Conservation (phyloP, 2,888 invertebrate species). For the Hyposoter didymator region DNA sequence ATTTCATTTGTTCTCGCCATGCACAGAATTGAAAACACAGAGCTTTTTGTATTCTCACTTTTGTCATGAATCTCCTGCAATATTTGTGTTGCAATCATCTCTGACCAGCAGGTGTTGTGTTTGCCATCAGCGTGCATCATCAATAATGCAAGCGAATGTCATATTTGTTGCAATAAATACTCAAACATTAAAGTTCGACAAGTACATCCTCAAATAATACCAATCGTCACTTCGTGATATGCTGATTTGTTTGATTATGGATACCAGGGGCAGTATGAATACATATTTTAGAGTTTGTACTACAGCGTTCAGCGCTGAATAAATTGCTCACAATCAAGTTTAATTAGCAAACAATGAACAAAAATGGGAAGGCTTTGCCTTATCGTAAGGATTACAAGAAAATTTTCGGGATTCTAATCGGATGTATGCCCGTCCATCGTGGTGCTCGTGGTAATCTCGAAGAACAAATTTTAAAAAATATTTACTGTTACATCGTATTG, state of each 20-base stretch:
- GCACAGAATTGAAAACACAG: background rate
- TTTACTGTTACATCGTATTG: background rate
- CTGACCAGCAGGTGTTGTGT: constrained; percentile 14
- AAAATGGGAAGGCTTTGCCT: too few relatives aligned
- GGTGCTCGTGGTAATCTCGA: background rate
- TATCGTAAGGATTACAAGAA: background rate
- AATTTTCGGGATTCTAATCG: background rate
- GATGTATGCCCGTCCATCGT: background rate
- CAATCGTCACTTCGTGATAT: background rate
- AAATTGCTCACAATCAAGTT: too few relatives aligned
- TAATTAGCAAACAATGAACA: too few relatives aligned
- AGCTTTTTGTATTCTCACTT: background rate
- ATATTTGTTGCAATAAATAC: constrained; percentile 36
- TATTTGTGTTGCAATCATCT: background rate
- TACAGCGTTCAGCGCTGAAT: too few relatives aligned
- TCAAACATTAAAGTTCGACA: constrained; percentile 3
- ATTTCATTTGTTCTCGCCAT: background rate
- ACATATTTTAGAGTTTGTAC: too few relatives aligned
- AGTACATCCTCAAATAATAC: background rate
- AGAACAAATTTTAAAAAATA: background rate
- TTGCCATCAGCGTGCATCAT: constrained; percentile 32
- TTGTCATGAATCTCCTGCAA: background rate
- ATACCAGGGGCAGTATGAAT: too few relatives aligned
- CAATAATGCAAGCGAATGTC: constrained; percentile 1
- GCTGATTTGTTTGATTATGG: background rate